Evolutionary conservation across 1,140 invertebrate species (phyloP).

Genomic region (Caligus rogercresseyi): DNA sequence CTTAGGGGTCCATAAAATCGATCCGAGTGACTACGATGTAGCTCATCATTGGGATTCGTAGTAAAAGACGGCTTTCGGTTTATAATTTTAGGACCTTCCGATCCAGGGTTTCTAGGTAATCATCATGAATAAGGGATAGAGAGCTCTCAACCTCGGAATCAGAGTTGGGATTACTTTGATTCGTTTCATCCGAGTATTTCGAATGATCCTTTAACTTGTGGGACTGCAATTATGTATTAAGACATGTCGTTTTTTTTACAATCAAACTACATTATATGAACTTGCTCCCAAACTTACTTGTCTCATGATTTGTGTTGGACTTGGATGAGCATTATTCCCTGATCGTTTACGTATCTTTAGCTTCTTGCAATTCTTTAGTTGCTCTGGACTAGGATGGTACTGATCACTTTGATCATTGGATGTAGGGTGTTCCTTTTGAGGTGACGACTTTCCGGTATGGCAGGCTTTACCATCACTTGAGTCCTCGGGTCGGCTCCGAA

Average conservation of each 20-base stretch:
- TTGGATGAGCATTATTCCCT: neutral
- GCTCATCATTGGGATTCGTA: neutral
- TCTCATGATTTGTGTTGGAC: neutral
- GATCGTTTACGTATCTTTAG: neutral
- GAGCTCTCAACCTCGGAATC: neutral
- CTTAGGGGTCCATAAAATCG: neutral
- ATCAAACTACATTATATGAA: too few relatives aligned
- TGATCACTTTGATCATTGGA: too few relatives aligned
- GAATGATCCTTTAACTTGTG: neutral
- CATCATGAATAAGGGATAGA: neutral
- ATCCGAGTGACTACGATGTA: neutral
- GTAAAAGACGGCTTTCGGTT: neutral
- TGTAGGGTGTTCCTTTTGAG: too few relatives aligned
- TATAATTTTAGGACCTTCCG: neutral
- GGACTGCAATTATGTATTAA: too few relatives aligned
- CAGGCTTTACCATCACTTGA: neutral
- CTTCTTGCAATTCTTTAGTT: neutral
- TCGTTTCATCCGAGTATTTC: neutral
- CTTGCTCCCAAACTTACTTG: too few relatives aligned
- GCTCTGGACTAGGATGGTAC: neutral
- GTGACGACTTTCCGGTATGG: neutral
- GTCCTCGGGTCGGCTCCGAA: neutral
- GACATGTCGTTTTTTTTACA: too few relatives aligned
- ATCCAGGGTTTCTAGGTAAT: neutral
- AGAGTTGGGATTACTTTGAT: neutral